These are phyloP conservation scores for Eupelmus urozonus DNA, from an alignment of 2,888 invertebrate genomes.

Conservation along the genomic window DNA sequence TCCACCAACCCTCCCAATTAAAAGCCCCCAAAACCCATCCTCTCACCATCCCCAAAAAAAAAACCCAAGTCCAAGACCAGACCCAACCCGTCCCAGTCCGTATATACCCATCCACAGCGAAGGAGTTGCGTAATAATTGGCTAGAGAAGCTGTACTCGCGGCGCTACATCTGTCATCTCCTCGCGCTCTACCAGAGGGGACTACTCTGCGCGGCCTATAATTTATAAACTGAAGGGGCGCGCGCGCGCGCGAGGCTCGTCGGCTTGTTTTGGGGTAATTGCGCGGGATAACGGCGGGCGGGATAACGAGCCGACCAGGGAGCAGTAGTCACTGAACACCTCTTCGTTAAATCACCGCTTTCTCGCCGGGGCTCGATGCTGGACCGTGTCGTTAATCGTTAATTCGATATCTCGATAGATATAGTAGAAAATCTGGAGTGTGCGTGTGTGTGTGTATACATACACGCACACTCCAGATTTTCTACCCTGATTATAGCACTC, in stretches of 20 bases:
- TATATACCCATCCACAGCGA: too few relatives aligned
- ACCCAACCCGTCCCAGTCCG: too few relatives aligned
- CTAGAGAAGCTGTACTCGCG: slow-evolving; percentile 72
- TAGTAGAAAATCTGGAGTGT: background rate
- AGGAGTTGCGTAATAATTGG: slow-evolving; percentile 55
- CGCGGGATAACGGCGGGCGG: slow-evolving; percentile 76
- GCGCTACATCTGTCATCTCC: too few relatives aligned
- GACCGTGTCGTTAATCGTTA: slow-evolving; percentile 32
- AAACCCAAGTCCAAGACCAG: too few relatives aligned
- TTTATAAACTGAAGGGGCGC: slow-evolving; percentile 74
- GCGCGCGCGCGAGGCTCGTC: too few relatives aligned
- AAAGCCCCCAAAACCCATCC: too few relatives aligned
- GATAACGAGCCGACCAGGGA: slow-evolving; percentile 77
- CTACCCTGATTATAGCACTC: background rate
- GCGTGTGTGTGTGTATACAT: background rate
- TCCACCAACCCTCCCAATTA: too few relatives aligned
- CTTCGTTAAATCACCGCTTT: slow-evolving; percentile 24
- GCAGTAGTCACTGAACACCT: slow-evolving; percentile 76
- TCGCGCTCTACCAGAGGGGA: slow-evolving; percentile 55
- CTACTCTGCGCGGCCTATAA: slow-evolving; percentile 70
- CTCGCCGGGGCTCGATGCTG: background rate
- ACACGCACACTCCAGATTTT: background rate
- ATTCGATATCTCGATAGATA: slow-evolving; percentile 39
- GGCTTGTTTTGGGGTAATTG: slow-evolving; percentile 76
- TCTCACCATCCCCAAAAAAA: too few relatives aligned